Percentiles rank a stretch among this genome's conserved stretches.
These are phyloP conservation scores for Thinocorus orbignyianus DNA, from an alignment of 2,113 vertebrate genomes.

Conservation along the genomic window DNA sequence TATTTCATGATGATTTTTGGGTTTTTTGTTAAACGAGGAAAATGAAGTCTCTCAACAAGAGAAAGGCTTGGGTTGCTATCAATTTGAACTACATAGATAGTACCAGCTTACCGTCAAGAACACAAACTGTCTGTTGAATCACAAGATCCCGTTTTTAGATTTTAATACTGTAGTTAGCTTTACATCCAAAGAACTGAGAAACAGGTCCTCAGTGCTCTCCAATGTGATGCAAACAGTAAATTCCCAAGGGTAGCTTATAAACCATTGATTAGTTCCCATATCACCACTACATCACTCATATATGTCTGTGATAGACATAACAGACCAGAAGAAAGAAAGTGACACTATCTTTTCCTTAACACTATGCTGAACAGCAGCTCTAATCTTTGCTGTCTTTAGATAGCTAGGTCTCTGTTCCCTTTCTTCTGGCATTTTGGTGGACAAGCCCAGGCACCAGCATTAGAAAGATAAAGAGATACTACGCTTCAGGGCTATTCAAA, in stretches of 20 bases:
- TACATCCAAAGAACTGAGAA: neutral
- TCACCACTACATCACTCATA: rapidly evolving
- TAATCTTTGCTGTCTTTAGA: neutral
- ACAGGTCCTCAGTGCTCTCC: neutral
- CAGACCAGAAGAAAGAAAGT: rapidly evolving
- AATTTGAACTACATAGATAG: neutral
- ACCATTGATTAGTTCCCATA: neutral
- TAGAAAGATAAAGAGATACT: neutral
- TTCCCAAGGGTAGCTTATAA: neutral
- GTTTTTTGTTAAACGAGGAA: neutral
- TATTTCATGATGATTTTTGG: neutral
- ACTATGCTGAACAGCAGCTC: neutral
- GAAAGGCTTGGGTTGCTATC: neutral
- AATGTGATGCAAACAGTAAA: neutral
- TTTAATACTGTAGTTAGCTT: neutral
- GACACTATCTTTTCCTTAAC: neutral
- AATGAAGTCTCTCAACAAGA: rapidly evolving
- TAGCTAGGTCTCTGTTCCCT: neutral
- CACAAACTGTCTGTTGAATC: neutral
- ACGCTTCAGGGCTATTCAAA: neutral
- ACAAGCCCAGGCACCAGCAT: neutral
- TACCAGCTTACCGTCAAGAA: neutral
- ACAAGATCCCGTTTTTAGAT: neutral
- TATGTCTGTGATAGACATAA: neutral
- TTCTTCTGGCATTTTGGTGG: neutral